Conservation (phyloP, 2,888 invertebrate genomes). For the Apamea monoglypha region DNA sequence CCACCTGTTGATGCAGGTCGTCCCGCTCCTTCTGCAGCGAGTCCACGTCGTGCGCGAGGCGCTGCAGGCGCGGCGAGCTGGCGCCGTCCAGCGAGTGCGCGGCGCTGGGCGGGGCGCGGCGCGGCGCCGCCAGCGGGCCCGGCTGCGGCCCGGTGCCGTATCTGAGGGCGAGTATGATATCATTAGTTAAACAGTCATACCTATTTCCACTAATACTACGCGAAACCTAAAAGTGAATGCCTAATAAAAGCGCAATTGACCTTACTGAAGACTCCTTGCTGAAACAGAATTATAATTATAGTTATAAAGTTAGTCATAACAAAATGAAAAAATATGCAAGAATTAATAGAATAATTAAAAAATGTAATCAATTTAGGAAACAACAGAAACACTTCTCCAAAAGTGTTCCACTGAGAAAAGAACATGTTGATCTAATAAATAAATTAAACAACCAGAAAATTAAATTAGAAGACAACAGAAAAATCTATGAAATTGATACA, state of each 20-base stretch:
- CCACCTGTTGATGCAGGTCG: constrained; percentile 92
- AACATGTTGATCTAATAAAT: no score
- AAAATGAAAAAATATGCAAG: no score
- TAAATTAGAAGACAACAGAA: no score
- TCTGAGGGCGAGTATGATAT: constrained; percentile 53
- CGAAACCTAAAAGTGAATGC: not conserved
- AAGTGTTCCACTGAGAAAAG: no score
- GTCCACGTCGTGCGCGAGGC: constrained; percentile 91
- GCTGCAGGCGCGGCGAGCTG: constrained; percentile 77
- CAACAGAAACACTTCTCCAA: no score
- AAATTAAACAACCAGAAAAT: no score
- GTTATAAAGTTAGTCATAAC: no score
- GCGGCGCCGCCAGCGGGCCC: constrained; percentile 53
- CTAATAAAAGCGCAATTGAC: not conserved
- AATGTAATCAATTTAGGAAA: no score
- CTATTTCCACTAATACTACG: not conserved
- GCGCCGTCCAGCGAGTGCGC: constrained; percentile 72
- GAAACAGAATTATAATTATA: no score
- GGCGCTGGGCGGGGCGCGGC: constrained; percentile 4
- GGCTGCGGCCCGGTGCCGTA: constrained; percentile 76
- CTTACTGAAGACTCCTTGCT: no score
- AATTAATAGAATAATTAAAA: no score
- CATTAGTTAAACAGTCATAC: not conserved
- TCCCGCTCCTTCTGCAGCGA: constrained; percentile 92
- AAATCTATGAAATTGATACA: no score